Evolutionary conservation across 2,888 invertebrate species (phyloP).

Genomic region (Macaria liturata): DNA sequence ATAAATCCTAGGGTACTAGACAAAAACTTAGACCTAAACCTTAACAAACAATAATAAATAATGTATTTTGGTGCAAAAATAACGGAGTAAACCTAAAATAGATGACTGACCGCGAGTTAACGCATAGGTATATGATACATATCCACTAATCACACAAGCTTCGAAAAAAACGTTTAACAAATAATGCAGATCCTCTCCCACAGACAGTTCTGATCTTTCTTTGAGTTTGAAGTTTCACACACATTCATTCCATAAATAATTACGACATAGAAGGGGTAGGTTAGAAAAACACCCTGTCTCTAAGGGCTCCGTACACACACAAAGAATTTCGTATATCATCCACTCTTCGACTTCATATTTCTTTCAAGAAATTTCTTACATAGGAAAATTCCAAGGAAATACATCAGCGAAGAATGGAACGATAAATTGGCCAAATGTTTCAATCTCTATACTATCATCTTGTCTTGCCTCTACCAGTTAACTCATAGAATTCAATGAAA

Average conservation of each 20-base stretch:
- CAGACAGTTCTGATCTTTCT: slow-evolving; percentile 29
- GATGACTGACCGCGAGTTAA: slow-evolving; percentile 69
- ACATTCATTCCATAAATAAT: slow-evolving; percentile 81
- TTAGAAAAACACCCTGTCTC: slow-evolving; percentile 57
- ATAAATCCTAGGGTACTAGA: slow-evolving; percentile 77
- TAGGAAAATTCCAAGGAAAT: background rate
- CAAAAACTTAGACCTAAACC: slow-evolving; percentile 74
- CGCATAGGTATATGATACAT: slow-evolving; percentile 62
- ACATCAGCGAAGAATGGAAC: slow-evolving; percentile 21
- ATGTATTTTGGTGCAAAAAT: slow-evolving; percentile 70
- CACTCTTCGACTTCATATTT: slow-evolving; percentile 9
- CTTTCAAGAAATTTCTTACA: background rate
- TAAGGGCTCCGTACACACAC: slow-evolving; percentile 70
- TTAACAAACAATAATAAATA: slow-evolving; percentile 71
- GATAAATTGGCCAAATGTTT: slow-evolving; percentile 33
- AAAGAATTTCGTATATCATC: slow-evolving; percentile 50
- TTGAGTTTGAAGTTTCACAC: slow-evolving; percentile 48
- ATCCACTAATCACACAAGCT: slow-evolving; percentile 81
- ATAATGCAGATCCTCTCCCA: slow-evolving; percentile 40
- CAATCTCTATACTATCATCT: slow-evolving; percentile 22
- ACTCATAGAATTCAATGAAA: slow-evolving; percentile 10
- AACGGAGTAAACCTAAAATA: slow-evolving; percentile 61
- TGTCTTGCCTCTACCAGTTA: slow-evolving; percentile 15
- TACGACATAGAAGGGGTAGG: slow-evolving; percentile 61
- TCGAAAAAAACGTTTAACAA: slow-evolving; percentile 54